Conservation (phyloP, 2,888 invertebrate species). For the Apamea sordens region DNA sequence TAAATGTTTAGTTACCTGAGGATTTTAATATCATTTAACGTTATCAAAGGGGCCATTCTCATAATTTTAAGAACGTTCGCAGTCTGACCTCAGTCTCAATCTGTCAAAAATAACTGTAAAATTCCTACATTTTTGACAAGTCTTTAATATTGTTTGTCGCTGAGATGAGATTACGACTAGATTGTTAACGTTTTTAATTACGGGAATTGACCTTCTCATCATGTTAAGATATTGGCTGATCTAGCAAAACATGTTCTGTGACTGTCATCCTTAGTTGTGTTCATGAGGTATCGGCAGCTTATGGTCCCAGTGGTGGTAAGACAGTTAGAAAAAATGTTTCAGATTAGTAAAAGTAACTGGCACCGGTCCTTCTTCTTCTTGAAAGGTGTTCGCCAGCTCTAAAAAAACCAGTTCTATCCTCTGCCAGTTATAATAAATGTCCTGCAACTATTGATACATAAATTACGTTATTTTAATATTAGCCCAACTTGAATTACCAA, state of each 20-base stretch:
- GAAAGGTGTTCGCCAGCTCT: neutral
- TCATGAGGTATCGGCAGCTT: neutral
- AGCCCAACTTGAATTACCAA: neutral
- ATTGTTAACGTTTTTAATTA: neutral
- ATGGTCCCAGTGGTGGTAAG: no score
- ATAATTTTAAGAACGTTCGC: no score
- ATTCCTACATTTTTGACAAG: neutral
- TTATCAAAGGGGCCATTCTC: neutral
- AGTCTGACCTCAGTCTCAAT: no score
- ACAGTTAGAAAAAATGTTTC: neutral
- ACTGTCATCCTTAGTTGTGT: no score
- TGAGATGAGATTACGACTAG: neutral
- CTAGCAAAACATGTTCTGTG: neutral
- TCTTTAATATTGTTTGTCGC: neutral
- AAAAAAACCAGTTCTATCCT: neutral
- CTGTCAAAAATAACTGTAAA: no score
- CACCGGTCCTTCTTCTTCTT: neutral
- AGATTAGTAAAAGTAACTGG: neutral
- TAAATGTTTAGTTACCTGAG: constrained; percentile 9
- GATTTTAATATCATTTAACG: neutral
- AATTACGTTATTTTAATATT: neutral
- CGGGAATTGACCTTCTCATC: neutral
- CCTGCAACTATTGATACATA: neutral
- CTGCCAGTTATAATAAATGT: neutral
- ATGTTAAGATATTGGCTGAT: neutral